Evolutionary conservation across 2,888 invertebrate genomes (phyloP).

Genomic region (Serripes groenlandicus): DNA sequence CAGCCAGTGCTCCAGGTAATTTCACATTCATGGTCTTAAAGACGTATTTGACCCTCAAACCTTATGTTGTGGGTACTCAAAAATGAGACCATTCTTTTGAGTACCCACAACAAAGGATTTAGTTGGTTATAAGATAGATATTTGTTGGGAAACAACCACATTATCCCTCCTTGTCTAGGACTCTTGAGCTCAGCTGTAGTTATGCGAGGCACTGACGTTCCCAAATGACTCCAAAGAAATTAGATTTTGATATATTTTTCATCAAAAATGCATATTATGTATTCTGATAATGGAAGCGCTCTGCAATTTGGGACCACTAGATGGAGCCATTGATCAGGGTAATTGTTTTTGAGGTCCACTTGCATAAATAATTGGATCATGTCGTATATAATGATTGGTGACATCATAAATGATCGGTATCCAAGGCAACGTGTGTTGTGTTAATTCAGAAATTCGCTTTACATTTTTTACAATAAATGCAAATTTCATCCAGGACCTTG

Average conservation of each 20-base stretch:
- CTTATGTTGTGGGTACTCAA: too few species aligned
- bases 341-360: constrained; percentile 68
- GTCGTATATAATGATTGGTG: constrained; percentile 54
- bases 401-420: constrained; percentile 55
- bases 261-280: constrained; percentile 71
- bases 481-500: constrained; percentile 25
- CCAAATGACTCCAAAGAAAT: constrained; percentile 64
- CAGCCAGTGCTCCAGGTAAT: too few species aligned
- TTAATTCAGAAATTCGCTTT: constrained; percentile 22
- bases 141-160: too few species aligned
- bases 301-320: constrained; percentile 43
- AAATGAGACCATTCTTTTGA: too few species aligned
- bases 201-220: constrained; percentile 56
- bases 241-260: constrained; percentile 70
- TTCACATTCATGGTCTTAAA: too few species aligned
- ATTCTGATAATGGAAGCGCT: constrained; percentile 61
- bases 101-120: too few species aligned
- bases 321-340: constrained; percentile 60
- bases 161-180: too few species aligned
- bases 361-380: constrained; percentile 65
- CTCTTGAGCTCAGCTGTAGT: too few species aligned
- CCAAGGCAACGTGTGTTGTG: constrained; percentile 55
- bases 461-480: constrained; percentile 33
- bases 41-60: too few species aligned
- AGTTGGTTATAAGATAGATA: too few species aligned